Conservation (phyloP, 2,797 vertebrate species). For the Peromyscus aztecus region DNA sequence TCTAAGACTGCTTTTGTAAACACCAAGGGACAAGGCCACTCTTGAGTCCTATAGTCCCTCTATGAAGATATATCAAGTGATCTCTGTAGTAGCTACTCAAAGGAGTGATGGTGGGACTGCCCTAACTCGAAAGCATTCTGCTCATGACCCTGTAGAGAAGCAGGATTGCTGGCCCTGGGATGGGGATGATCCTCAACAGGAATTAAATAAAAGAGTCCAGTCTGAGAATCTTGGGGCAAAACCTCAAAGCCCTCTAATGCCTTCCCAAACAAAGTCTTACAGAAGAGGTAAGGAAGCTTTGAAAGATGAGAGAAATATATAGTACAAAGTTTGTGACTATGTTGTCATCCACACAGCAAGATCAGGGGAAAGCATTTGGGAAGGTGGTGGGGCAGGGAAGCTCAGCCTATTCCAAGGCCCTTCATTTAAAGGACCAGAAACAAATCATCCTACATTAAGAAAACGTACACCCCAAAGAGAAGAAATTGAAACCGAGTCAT, state of each 20-base stretch:
- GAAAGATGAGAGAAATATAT: constrained; percentile 19
- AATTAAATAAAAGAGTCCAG: constrained; percentile 17
- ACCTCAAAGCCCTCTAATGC: background rate
- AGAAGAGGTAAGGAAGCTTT: background rate
- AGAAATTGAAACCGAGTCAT: background rate
- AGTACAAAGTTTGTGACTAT: background rate
- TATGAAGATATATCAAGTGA: background rate
- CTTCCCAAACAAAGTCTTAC: background rate
- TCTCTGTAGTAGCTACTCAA: background rate
- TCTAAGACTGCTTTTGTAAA: background rate
- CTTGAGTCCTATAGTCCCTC: background rate
- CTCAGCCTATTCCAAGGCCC: background rate
- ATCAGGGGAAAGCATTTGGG: background rate
- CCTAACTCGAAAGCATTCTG: too few relatives aligned
- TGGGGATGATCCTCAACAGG: background rate
- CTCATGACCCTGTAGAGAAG: fast-evolving
- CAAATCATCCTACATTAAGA: background rate
- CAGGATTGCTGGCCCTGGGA: background rate
- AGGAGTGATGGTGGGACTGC: background rate
- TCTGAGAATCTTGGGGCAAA: constrained; percentile 26
- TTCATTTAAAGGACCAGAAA: constrained; percentile 26
- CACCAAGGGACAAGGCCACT: background rate
- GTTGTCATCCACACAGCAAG: background rate
- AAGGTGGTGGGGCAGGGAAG: fast-evolving
- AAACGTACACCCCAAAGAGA: background rate